Percentiles rank a stretch among this genome's conserved stretches.
phyloP scores from a whole-genome alignment of 2,797 vertebrate species.

The Eidolon dupreanum region DNA sequence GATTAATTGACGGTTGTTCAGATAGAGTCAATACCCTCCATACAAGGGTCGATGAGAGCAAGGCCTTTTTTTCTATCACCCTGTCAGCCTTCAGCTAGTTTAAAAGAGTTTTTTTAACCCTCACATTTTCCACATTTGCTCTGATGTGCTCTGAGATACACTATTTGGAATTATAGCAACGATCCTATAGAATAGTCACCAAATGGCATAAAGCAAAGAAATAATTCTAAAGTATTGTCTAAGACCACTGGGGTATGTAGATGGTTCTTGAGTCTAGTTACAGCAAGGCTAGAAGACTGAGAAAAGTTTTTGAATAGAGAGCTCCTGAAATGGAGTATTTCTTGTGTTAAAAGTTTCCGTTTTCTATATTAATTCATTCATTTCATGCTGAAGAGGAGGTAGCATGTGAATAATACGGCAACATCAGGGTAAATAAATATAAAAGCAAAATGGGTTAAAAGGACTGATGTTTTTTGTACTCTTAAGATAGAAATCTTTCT shows the following conservation, averaged over 20 bases:
- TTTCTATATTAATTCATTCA: not conserved
- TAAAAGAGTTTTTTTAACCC: not conserved
- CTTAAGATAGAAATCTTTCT: not conserved
- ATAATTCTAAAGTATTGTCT: not conserved
- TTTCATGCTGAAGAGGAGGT: not conserved
- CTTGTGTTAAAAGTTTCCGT: not conserved
- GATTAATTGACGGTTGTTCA: not conserved
- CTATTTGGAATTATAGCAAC: not conserved
- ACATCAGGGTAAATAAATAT: not conserved
- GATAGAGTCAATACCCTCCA: not conserved
- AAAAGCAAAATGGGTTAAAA: not conserved
- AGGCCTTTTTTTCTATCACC: not conserved
- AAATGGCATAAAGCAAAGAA: not conserved
- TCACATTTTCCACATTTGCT: not conserved
- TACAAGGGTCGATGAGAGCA: rapidly evolving
- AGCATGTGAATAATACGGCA: not conserved
- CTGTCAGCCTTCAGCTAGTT: not conserved
- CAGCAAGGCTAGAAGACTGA: too few relatives aligned
- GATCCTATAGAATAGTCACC: not conserved
- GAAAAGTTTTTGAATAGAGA: not conserved
- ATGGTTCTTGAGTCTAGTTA: not conserved
- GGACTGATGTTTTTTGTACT: not conserved
- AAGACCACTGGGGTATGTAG: not conserved
- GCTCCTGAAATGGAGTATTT: not conserved
- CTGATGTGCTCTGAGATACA: not conserved